Base-by-base conservation (phyloP, 2,888 invertebrate genomes). In the Macrostomum cliftonense region DNA sequence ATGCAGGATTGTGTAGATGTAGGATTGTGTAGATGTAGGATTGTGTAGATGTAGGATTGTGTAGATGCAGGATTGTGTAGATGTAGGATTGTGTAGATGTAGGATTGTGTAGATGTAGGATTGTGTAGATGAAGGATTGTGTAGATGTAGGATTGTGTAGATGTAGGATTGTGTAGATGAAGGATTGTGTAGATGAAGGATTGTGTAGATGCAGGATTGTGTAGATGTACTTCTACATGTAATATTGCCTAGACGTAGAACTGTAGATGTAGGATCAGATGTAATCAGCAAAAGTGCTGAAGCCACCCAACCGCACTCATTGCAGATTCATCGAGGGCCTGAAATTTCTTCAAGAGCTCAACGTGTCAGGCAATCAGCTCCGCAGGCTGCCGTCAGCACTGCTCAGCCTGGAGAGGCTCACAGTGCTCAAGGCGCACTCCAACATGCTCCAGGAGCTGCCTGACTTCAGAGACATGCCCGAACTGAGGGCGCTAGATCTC, bases 331-430 rank as follows among this genome's bases (percentile, higher is more conserved):
- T 71, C 4, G 53, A 57, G n/a, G 63, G 61, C 49, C 56, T 71
- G 39, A 63, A 64, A 47, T 54, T 62, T 42, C 59, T 71, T 28
- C 62, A 64, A 49, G 71, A 72, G 51, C 48, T 71, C 20, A 71
- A 72, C 53, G 52, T 72, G n/a, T 71, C 71, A 13, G 65, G 65
- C 12, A 73, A 73, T 55, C 59, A 60, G 37, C 56, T 73, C 37
- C 57, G 61, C 17, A 53, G 58, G 37, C 57, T 73, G 12, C 70
- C 72, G 2, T 52, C 59, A 14, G 60, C 59, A 48, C 54, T 72
- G 2, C 63, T 65, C 0, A 54, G 58, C 2, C 63, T 72, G 47
- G 57, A 65, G 13, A 61, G 67, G 39, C 60, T 73, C 37, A 63
- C 64, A 49, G 59, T 65, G 16, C 60, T 73, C 17, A 49, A 71